phyloP scores from a whole-genome alignment of 2,888 invertebrate species.

The Zaprionus bogoriensis region DNA sequence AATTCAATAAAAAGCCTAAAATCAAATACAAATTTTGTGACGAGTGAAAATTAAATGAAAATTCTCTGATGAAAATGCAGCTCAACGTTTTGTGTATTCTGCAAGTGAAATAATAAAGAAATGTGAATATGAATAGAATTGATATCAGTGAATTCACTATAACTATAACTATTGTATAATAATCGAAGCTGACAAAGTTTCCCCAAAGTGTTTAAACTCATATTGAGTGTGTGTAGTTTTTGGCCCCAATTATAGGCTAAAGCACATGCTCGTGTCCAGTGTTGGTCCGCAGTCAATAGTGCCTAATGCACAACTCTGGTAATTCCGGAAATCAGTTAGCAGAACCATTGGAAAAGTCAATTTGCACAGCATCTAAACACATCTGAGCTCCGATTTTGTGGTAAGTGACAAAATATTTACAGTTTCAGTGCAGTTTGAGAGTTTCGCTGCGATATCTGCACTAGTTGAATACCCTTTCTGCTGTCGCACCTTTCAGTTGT shows the following conservation, averaged over 20 bases:
- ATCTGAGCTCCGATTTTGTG: slow-evolving; percentile 15
- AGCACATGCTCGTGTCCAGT: slow-evolving; percentile 24
- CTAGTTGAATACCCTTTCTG: not conserved
- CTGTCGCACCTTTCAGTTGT: too few species aligned
- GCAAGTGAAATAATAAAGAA: not conserved
- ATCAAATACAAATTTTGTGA: not conserved
- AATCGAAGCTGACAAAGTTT: too few species aligned
- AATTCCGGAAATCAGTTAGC: slow-evolving; percentile 1
- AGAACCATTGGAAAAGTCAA: slow-evolving; percentile 14
- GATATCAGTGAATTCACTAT: too few species aligned
- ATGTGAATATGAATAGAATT: not conserved
- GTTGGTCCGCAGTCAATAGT: slow-evolving; percentile 20
- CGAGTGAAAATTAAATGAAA: not conserved
- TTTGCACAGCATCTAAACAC: slow-evolving; percentile 20
- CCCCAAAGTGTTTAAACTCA: slow-evolving; percentile 2
- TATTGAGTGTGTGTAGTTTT: slow-evolving; percentile 2
- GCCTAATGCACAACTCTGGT: slow-evolving; percentile 20
- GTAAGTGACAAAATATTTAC: slow-evolving; percentile 18
- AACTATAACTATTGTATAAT: too few species aligned
- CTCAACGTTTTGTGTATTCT: not conserved
- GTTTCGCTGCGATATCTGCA: too few species aligned
- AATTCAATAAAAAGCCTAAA: not conserved
- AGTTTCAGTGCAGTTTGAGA: not conserved
- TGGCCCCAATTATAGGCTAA: not conserved
- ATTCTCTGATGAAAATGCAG: not conserved